These are phyloP conservation scores for Quadroppia sp. DNA, from an alignment of 2,888 invertebrate species.

Conservation along the genomic window DNA sequence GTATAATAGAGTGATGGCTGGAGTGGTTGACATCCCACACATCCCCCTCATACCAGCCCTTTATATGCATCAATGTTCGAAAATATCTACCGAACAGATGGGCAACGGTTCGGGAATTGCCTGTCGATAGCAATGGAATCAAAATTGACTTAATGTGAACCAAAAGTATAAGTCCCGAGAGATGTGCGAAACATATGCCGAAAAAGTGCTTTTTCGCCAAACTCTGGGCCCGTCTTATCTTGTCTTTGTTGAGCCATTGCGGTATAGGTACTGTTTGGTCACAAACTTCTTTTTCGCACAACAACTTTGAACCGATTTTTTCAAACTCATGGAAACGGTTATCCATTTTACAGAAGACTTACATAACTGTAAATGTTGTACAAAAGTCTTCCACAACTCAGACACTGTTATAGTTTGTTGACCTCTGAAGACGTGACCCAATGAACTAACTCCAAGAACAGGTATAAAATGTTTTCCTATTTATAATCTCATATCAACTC, in stretches of 20 bases:
- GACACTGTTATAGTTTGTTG: too few species aligned
- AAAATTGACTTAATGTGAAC: slow-evolving; percentile 46
- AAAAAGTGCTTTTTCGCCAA: slow-evolving; percentile 39
- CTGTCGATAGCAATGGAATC: slow-evolving; percentile 44
- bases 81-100: slow-evolving; percentile 66
- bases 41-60: slow-evolving; percentile 71
- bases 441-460: too few species aligned
- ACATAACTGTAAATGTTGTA: background rate
- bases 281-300: background rate
- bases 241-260: slow-evolving; percentile 36
- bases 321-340: background rate
- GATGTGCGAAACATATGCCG: slow-evolving; percentile 46
- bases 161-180: slow-evolving; percentile 46
- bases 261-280: background rate
- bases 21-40: slow-evolving; percentile 59
- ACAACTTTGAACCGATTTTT: background rate
- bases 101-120: slow-evolving; percentile 44
- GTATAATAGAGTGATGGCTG: slow-evolving; percentile 54
- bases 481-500: too few species aligned
- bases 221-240: background rate
- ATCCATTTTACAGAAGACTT: background rate
- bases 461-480: too few species aligned
- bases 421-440: too few species aligned
- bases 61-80: slow-evolving; percentile 70
- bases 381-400: background rate